phyloP scores from a whole-genome alignment of 2,113 vertebrate genomes.

The Brachyistius frenatus region DNA sequence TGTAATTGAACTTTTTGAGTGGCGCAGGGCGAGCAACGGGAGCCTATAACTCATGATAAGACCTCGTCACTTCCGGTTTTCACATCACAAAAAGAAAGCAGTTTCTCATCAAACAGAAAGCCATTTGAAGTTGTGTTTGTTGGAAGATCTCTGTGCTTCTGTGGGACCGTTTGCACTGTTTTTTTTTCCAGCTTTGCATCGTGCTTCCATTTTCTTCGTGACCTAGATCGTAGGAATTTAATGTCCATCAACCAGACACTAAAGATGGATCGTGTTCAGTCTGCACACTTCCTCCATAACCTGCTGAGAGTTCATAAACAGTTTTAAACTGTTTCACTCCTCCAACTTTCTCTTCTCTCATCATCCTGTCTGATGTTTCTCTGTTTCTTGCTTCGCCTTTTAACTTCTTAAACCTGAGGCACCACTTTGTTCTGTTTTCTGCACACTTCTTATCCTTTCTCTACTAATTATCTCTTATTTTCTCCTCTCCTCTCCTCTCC shows the following conservation, averaged over 20 bases:
- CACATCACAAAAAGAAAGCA: too few relatives aligned
- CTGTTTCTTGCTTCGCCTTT: slow-evolving; percentile 6
- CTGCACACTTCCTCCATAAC: neutral
- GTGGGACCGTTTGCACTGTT: too few relatives aligned
- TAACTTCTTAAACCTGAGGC: slow-evolving; percentile 27
- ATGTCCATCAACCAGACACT: neutral
- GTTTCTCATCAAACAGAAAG: neutral
- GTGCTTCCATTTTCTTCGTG: neutral
- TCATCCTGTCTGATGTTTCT: neutral
- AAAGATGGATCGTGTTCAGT: neutral
- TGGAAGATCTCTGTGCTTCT: too few relatives aligned
- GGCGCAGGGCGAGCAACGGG: too few relatives aligned
- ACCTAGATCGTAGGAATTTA: neutral
- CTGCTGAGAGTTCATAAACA: neutral
- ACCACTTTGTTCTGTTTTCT: slow-evolving; percentile 15
- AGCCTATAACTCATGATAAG: too few relatives aligned
- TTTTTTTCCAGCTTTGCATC: neutral
- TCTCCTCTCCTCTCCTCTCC: neutral
- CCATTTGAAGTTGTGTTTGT: neutral
- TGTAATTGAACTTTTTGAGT: too few relatives aligned
- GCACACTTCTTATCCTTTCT: slow-evolving; percentile 8
- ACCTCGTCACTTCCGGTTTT: too few relatives aligned
- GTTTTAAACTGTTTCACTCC: neutral
- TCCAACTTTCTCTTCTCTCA: slow-evolving; percentile 3
- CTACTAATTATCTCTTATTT: slow-evolving; percentile 28